Evolutionary conservation across 2,113 vertebrate species (phyloP), one percentile per base, ranked within the genome.

Genomic region (Boulengeromyrus knoepffleri): DNA sequence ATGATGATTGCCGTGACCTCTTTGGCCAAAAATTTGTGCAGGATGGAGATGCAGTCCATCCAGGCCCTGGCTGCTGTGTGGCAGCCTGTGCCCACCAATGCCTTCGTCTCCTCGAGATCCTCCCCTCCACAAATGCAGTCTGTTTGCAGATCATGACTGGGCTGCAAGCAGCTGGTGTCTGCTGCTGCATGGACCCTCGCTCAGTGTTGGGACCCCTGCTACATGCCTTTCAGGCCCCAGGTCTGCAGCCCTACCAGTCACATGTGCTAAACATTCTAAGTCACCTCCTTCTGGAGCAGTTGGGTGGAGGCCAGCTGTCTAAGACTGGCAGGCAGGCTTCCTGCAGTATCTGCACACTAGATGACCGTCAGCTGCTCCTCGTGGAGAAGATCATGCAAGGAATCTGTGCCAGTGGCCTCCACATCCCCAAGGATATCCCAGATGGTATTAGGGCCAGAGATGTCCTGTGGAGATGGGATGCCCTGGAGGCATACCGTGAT

Each of bases 161-260:
- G 1, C 89, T 99, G 3, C 96, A 98, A 89, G 96, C 94, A 2
- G 97, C 97, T 8, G 99, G 99, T 1, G 97, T 99, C 92, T 99
- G 99, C 94, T 99, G 99, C 91, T 99, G 99, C 90, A 99, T 99
- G 98, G 98, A 99, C 90, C 98, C 98, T 0, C 96, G 95, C 77
- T 98, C 97, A 3, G 97, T 99, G 0, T 96, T 99, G 31, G 90
- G 92, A 27, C 98, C 98, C 1, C 92, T 99, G 93, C 96, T 99
- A 88, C 96, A 94, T 88, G 97, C 97, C 91, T 98, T 98, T 90
- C 96, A 96, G 52, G 94, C 96, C 49, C 97, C 97, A 13, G 93
- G 94, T 6, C 94, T 98, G 93, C 97, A 96, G 89, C 96, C 92
- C 90, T 97, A 97, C 92, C 98, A 98, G 92, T 97, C 97, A 87